phyloP scores from a whole-genome alignment of 2,888 invertebrate genomes.

The Athripsodes cinereus region DNA sequence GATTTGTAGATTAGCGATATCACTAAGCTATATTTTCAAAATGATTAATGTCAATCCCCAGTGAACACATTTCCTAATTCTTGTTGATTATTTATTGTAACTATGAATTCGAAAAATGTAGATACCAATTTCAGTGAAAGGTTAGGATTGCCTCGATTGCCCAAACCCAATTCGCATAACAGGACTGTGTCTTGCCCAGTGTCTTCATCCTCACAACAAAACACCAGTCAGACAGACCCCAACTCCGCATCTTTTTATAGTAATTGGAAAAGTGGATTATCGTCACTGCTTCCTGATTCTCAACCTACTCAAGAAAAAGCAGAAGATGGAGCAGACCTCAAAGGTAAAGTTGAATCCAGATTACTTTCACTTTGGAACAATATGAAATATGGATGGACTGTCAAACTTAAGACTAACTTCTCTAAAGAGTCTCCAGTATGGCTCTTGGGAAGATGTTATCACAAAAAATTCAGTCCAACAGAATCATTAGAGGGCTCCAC shows the following conservation, averaged over 20 bases:
- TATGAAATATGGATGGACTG: constrained; percentile 81
- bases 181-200: constrained; percentile 19
- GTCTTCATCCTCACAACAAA: constrained; percentile 8
- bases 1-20: no score
- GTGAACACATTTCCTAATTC: not conserved
- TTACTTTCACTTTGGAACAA: constrained; percentile 88
- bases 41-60: no score
- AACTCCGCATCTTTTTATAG: constrained; percentile 17
- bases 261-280: constrained; percentile 16
- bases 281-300: constrained; percentile 7
- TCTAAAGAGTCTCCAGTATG: constrained; percentile 86
- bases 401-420: constrained; percentile 68
- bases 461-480: constrained; percentile 60
- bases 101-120: constrained; percentile 17
- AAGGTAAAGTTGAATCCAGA: constrained; percentile 75
- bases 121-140: constrained; percentile 15
- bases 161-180: constrained; percentile 16
- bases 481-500: constrained; percentile 54
- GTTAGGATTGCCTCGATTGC: constrained; percentile 17
- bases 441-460: constrained; percentile 78
- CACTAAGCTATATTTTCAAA: no score
- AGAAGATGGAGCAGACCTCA: constrained; percentile 51
- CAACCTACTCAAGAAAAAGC: constrained; percentile 19
- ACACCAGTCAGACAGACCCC: constrained; percentile 4
- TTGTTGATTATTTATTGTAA: not conserved